phyloP scores from a whole-genome alignment of 2,888 invertebrate species.

The Ophraella communa region DNA sequence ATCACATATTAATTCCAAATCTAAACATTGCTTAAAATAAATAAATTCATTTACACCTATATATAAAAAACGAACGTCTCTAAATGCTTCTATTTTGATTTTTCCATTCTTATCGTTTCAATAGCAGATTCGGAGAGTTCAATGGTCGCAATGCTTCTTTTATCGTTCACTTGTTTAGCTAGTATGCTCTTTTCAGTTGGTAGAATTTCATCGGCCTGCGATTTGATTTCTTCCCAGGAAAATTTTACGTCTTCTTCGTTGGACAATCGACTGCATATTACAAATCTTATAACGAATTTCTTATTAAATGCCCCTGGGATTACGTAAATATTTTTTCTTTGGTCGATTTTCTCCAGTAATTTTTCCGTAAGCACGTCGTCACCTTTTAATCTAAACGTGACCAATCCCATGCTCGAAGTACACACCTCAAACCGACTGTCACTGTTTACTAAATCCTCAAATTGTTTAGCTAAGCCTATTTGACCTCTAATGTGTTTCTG shows the following conservation, averaged over 20 bases:
- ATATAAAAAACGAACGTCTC: conserved; percentile 4
- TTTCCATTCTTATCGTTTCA: conserved; percentile 43
- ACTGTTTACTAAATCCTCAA: conserved; percentile 73
- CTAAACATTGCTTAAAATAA: conserved; percentile 35
- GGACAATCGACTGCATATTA: conserved; percentile 78
- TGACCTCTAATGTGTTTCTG: conserved; percentile 79
- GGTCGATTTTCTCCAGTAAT: conserved; percentile 75
- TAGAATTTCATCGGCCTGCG: conserved; percentile 44
- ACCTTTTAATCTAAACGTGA: conserved; percentile 87
- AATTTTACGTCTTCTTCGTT: conserved; percentile 74
- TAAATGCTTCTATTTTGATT: conserved; percentile 41
- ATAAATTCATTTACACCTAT: conserved; percentile 30
- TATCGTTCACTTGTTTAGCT: conserved; percentile 27
- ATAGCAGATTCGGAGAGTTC: conserved; percentile 36
- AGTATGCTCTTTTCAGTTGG: conserved; percentile 29
- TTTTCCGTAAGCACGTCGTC: conserved; percentile 73
- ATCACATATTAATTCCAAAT: conserved; percentile 16
- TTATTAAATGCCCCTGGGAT: conserved; percentile 76
- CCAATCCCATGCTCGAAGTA: conserved; percentile 67
- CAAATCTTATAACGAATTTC: conserved; percentile 79
- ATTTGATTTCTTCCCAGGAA: conserved; percentile 65
- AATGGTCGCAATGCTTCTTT: conserved; percentile 34
- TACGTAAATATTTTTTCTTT: conserved; percentile 80
- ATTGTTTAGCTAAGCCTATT: conserved; percentile 77
- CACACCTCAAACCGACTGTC: conserved; percentile 82